Percentiles rank a stretch among this genome's conserved stretches.
phyloP scores from a whole-genome alignment of 2,113 vertebrate species.

The Mirounga angustirostris region DNA sequence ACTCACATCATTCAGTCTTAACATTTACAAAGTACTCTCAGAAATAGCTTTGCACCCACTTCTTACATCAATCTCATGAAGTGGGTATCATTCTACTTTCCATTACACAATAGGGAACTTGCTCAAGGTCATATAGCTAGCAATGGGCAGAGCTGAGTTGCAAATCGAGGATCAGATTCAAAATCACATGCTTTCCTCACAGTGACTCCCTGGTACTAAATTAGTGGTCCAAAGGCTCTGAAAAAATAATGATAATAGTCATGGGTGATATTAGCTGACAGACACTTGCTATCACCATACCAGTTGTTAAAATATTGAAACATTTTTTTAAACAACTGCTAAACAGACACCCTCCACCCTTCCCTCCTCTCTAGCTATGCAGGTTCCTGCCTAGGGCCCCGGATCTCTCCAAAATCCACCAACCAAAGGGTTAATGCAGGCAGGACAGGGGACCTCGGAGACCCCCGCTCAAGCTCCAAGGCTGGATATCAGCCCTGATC shows the following conservation, averaged over 20 bases:
- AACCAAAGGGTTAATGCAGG: neutral
- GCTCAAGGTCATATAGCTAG: neutral
- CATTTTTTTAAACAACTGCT: neutral
- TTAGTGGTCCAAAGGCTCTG: neutral
- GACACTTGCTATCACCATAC: too few relatives aligned
- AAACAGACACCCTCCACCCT: neutral
- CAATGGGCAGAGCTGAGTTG: neutral
- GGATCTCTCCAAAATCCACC: neutral
- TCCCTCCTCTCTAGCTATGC: neutral
- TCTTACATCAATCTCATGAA: neutral
- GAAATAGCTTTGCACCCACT: neutral
- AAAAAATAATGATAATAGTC: neutral
- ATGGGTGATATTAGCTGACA: neutral
- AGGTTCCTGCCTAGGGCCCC: neutral
- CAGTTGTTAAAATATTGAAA: neutral
- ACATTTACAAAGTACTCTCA: neutral
- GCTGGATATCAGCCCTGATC: neutral
- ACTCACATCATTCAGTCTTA: neutral
- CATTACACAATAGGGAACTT: neutral
- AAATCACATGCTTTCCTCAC: neutral
- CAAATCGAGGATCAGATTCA: neutral
- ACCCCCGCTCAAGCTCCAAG: neutral
- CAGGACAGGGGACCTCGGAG: neutral
- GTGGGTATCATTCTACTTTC: neutral
- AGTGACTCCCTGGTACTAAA: neutral